A percentile compares a stretch with the other conserved stretches of the same genome.
phyloP scores from a whole-genome alignment of 2,888 invertebrate genomes.

The Cinara cedri region DNA sequence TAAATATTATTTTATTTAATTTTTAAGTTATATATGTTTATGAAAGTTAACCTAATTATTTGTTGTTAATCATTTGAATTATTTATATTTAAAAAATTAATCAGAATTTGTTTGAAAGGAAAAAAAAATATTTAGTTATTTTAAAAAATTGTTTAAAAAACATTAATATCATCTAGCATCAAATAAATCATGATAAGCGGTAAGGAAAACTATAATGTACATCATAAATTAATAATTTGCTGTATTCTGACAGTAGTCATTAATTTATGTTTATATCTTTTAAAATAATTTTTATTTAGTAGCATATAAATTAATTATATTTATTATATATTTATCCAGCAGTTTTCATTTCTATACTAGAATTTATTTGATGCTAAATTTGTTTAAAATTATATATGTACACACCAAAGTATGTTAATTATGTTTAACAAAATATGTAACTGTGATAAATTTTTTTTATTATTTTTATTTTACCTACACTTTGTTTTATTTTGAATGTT shows the following conservation, averaged over 20 bases:
- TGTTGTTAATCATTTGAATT: conserved; percentile 13
- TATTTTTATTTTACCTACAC: conserved; percentile 32
- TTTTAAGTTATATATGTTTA: conserved; percentile 3
- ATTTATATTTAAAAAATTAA: neutral
- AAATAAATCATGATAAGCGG: conserved; percentile 1
- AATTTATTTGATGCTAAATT: conserved; percentile 41
- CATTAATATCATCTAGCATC: conserved; percentile 22
- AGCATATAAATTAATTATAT: too few relatives aligned
- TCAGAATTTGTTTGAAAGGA: neutral
- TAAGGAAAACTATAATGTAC: too few relatives aligned
- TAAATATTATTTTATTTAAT: conserved; percentile 13
- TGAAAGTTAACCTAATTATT: conserved; percentile 1
- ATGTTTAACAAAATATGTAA: conserved; percentile 37
- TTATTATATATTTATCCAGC: too few relatives aligned
- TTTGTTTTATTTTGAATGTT: conserved; percentile 21
- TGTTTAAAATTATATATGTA: conserved; percentile 1
- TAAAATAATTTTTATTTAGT: too few relatives aligned
- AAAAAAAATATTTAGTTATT: conserved; percentile 14
- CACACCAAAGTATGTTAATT: conserved; percentile 47
- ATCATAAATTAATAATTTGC: too few relatives aligned
- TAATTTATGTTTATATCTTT: too few relatives aligned
- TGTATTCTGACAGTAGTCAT: too few relatives aligned
- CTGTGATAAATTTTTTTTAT: conserved; percentile 45
- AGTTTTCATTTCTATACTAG: neutral
- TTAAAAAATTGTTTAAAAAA: neutral